phyloP scores from a whole-genome alignment of 2,113 vertebrate genomes.

The Elanus axillaris region DNA sequence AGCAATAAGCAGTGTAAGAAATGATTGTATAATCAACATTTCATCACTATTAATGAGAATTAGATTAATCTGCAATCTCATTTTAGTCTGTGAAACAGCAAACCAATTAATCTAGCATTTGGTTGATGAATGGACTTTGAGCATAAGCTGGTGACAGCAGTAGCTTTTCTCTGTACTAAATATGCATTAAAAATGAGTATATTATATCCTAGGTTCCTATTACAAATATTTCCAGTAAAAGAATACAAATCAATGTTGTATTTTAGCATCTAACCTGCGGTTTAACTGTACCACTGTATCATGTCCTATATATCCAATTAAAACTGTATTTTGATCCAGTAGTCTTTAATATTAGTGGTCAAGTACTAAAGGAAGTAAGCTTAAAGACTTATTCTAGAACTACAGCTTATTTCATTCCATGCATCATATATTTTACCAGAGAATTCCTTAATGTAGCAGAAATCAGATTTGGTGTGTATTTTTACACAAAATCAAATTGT shows the following conservation, averaged over 20 bases:
- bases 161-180: slow-evolving; percentile 43
- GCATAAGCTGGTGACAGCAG: slow-evolving; percentile 40
- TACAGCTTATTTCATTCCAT: slow-evolving; percentile 81
- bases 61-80: slow-evolving; percentile 20
- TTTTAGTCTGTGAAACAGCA: slow-evolving; percentile 47
- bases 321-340: slow-evolving; percentile 72
- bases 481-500: slow-evolving; percentile 98
- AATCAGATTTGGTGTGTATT: slow-evolving; percentile 97
- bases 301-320: slow-evolving; percentile 75
- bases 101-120: slow-evolving; percentile 59
- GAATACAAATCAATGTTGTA: slow-evolving; percentile 78
- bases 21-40: neutral
- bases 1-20: neutral
- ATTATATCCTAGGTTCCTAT: slow-evolving; percentile 67
- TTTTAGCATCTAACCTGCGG: slow-evolving; percentile 70
- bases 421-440: slow-evolving; percentile 86
- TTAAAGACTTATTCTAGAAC: slow-evolving; percentile 69
- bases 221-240: slow-evolving; percentile 82
- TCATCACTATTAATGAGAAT: slow-evolving; percentile 48
- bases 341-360: slow-evolving; percentile 83
- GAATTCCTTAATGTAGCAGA: slow-evolving; percentile 92
- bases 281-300: slow-evolving; percentile 71
- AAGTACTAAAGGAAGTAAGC: slow-evolving; percentile 77
- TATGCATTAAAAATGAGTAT: slow-evolving; percentile 67
- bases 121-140: slow-evolving; percentile 53